A percentile compares a stretch with the other conserved stretches of the same genome.
phyloP scores from a whole-genome alignment of 2,113 vertebrate species.

The Mesoclemmys tuberculata region DNA sequence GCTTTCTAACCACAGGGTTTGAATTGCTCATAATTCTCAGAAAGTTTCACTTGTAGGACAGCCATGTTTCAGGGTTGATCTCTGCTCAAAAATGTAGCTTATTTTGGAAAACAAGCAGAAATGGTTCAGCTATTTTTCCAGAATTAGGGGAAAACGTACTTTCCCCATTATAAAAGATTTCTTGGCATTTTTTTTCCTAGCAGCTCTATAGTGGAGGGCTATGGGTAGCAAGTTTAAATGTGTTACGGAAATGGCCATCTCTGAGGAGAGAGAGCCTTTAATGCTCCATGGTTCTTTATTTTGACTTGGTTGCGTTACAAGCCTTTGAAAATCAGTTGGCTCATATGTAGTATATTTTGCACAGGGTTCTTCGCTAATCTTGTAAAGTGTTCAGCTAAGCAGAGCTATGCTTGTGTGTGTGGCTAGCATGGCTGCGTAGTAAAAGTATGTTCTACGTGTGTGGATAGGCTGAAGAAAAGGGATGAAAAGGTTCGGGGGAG shows the following conservation, averaged over 20 bases:
- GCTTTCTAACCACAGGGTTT: not conserved
- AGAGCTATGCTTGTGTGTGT: not conserved
- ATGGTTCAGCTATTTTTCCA: not conserved
- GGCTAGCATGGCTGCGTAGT: not conserved
- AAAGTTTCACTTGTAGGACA: not conserved
- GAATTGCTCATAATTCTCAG: not conserved
- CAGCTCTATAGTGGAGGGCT: not conserved
- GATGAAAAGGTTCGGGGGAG: too few species aligned
- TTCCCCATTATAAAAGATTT: not conserved
- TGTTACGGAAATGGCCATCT: not conserved
- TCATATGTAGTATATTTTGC: not conserved
- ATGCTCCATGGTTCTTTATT: not conserved
- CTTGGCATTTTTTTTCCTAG: not conserved
- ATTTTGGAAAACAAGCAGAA: conserved; percentile 9
- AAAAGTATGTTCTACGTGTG: not conserved
- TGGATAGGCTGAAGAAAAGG: not conserved
- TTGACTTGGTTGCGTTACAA: not conserved
- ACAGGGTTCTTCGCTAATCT: not conserved
- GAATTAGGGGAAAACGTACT: accelerated
- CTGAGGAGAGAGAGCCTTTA: not conserved
- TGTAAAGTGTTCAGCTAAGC: not conserved
- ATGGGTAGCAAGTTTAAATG: not conserved
- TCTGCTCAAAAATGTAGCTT: not conserved
- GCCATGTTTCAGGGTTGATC: not conserved
- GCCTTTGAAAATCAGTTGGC: not conserved